A percentile compares a stretch with the other conserved stretches of the same genome.
These are phyloP conservation scores for Geococcyx californianus DNA, from an alignment of 2,113 vertebrate genomes.

Conservation along the genomic window DNA sequence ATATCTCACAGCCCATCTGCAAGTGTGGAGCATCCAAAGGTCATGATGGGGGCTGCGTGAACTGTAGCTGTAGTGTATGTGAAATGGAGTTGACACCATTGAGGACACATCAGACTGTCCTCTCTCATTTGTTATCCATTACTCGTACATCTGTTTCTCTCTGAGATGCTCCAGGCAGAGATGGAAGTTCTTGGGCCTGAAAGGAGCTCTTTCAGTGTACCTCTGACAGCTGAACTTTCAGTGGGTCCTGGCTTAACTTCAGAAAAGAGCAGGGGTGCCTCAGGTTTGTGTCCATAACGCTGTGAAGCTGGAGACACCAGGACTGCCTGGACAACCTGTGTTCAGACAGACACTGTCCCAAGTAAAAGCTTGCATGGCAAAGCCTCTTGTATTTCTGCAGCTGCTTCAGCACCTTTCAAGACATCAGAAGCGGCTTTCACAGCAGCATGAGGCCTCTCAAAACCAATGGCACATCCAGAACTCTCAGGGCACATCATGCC, in stretches of 20 bases:
- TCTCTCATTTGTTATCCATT: fast-evolving
- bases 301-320: not conserved
- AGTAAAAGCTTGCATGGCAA: not conserved
- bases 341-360: not conserved
- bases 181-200: not conserved
- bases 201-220: not conserved
- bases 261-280: not conserved
- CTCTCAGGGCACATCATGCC: fast-evolving
- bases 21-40: not conserved
- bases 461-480: not conserved
- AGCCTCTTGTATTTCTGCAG: not conserved
- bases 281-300: fast-evolving
- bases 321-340: not conserved
- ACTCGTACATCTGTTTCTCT: not conserved
- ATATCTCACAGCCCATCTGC: not conserved
- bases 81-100: not conserved
- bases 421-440: not conserved
- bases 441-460: not conserved
- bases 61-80: not conserved
- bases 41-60: not conserved
- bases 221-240: not conserved
- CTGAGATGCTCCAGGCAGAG: not conserved
- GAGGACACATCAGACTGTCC: not conserved
- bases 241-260: not conserved
- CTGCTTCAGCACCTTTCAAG: not conserved